Base-by-base conservation (phyloP, 2,888 invertebrate species). In the Drosophila lacicola region DNA sequence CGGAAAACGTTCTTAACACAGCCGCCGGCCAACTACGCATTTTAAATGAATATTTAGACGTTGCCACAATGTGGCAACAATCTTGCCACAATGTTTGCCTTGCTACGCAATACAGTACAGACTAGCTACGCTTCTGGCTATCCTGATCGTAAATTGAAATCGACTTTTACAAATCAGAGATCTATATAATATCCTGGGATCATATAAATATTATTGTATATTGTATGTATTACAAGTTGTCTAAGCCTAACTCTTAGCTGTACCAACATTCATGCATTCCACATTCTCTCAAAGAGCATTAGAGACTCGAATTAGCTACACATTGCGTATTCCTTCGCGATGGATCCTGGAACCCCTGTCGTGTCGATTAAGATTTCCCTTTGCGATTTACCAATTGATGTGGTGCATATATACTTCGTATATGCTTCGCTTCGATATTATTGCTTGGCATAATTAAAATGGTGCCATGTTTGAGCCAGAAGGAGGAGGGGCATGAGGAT, bases 31-130 rank as follows among this genome's bases (percentile, higher is more conserved):
- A 54, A 44, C 49, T 13, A 54, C 61, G 74, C 61, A 74, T 58
- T 74, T 67, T 62, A 62, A 74, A 72, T 73, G 58, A 72, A 73
- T 73, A 66, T 73, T 72, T 73, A 73, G 67, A 56, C 39, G 56
- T 33, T 49, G 41, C 39, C 62, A 29, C 55, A 56, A 19, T 51
- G 49, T 58, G 55, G 54, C 67, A 56, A 53, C 67, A 74, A 54
- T 63, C 46, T 47, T 51, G 63, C 45, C 34, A 39, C 36, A 61
- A 37, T 42, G 29, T 39, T 41, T 25, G 44, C 33, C 21, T 2
- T 19, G 9, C 33, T 5, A 4, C 42, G 5, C 3, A 42, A 13
- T 4, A 9, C 8, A 19, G 19, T 10, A 5, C 8, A 4, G 33
- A 6, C 54, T 17, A 45, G 39, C 39, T 8, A 29, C n/a, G 29